Conservation (phyloP, 2,113 vertebrate genomes). For the Vulpes lagopus region DNA sequence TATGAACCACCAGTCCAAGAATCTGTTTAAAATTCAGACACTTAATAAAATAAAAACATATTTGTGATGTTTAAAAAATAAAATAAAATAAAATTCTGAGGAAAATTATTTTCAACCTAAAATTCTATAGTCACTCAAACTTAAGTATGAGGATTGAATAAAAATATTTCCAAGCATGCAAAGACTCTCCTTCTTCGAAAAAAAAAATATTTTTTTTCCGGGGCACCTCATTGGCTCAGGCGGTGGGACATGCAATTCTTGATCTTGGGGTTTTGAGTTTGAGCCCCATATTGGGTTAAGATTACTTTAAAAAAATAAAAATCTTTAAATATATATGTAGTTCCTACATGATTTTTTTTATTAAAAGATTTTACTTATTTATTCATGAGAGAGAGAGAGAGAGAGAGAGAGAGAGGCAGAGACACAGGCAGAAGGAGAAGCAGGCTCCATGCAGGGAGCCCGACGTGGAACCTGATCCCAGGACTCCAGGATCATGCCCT, state of each 20-base stretch:
- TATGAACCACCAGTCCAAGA: too few species aligned
- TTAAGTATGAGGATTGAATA: slow-evolving; percentile 2
- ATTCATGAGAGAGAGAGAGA: too few species aligned
- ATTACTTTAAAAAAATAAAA: not conserved
- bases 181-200: not conserved
- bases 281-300: not conserved
- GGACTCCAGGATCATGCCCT: too few species aligned
- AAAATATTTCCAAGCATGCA: not conserved
- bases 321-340: not conserved
- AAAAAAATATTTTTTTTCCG: not conserved
- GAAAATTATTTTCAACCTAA: slow-evolving; percentile 12
- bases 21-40: too few species aligned
- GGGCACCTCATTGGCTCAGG: not conserved
- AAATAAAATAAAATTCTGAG: not conserved
- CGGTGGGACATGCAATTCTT: not conserved
- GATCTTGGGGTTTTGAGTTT: not conserved
- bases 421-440: too few species aligned
- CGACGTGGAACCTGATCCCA: too few species aligned
- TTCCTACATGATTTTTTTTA: not conserved
- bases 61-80: too few species aligned
- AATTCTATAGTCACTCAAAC: not conserved
- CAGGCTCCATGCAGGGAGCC: too few species aligned
- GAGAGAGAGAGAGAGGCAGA: too few species aligned
- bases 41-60: too few species aligned
- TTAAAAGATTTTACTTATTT: too few species aligned